Evolutionary conservation across 2,113 vertebrate species (phyloP), one percentile per base, ranked within the genome.

Genomic region (Mesitornis unicolor): DNA sequence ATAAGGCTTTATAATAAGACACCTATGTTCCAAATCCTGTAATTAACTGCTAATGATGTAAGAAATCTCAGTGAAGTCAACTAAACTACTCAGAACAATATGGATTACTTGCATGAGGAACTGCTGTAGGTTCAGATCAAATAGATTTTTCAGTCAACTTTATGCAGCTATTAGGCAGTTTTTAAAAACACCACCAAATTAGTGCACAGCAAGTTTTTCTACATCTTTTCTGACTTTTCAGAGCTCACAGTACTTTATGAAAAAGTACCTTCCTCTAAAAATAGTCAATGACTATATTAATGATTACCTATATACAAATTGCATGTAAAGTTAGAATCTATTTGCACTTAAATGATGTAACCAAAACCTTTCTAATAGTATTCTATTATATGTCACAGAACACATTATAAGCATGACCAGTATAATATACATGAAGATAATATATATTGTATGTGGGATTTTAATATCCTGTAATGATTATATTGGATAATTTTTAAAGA

Each of bases 271-370:
- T 84, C 48, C 28, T 91, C 53, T 89, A 88, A 90, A 91, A 83
- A 48, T 85, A 54, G 29, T 48, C 6, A 2, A 18, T 47, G 35
- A 86, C 60, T 90, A 86, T 51, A 65, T 82, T 82, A 91, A 90
- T 24, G 48, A 93, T 92, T 64, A 88, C 3, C 0, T 88, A 13
- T 40, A 84, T 74, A 96, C 54, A 50, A 85, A 48, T 78, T 97
- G 96, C 95, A 97, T 97, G 96, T 87, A 38, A 95, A 95, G n/a
- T 50, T 93, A 94, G 92, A 75, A 85, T 57, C 73, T 81, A 78
- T 84, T 95, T 97, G 94, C 95, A 96, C 94, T 95, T 94, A 73
- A 92, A 84, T 2, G 2, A 95, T 92, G 42, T 95, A 96, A 95
- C 93, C 93, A 92, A 89, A 97, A 94, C 64, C 93, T 79, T 96